Percentiles rank a stretch among this genome's conserved stretches.
These are phyloP conservation scores for Eleginops maclovinus DNA, from an alignment of 2,113 vertebrate genomes.

Conservation along the genomic window DNA sequence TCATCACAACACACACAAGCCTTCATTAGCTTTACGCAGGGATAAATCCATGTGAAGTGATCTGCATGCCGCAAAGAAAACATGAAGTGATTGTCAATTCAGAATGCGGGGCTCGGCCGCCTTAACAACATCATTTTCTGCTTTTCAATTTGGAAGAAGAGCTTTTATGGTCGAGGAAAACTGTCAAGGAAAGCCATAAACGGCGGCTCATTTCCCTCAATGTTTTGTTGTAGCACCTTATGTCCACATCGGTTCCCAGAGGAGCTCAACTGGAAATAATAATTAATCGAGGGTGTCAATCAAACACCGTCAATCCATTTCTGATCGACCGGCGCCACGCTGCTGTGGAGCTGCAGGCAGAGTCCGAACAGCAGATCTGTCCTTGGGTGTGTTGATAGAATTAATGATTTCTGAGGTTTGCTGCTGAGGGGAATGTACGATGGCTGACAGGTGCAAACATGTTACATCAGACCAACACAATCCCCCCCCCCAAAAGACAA, in stretches of 20 bases:
- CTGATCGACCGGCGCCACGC: slow-evolving; percentile 15
- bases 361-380: slow-evolving; percentile 17
- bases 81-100: slow-evolving; percentile 60
- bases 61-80: slow-evolving; percentile 54
- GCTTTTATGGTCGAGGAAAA: slow-evolving; percentile 48
- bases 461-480: too few species aligned
- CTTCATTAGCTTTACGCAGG: slow-evolving; percentile 37
- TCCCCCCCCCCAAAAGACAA: too few species aligned
- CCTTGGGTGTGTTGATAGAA: slow-evolving; percentile 46
- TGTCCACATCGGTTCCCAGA: slow-evolving; percentile 32
- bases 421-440: not conserved
- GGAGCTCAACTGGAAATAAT: slow-evolving; percentile 18
- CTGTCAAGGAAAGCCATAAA: slow-evolving; percentile 54
- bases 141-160: slow-evolving; percentile 64
- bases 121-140: slow-evolving; percentile 59
- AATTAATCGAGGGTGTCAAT: slow-evolving; percentile 50
- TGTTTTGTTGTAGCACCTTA: slow-evolving; percentile 51
- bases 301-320: slow-evolving; percentile 28
- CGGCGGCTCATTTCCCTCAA: slow-evolving; percentile 52
- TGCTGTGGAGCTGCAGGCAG: slow-evolving; percentile 27
- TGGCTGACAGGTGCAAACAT: too few species aligned
- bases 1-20: not conserved
- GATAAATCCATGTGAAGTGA: slow-evolving; percentile 42
- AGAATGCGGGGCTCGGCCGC: slow-evolving; percentile 7
- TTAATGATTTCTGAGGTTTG: slow-evolving; percentile 40